Base-by-base conservation (phyloP, 2,797 vertebrate species). In the Xyrichtys novacula region DNA sequence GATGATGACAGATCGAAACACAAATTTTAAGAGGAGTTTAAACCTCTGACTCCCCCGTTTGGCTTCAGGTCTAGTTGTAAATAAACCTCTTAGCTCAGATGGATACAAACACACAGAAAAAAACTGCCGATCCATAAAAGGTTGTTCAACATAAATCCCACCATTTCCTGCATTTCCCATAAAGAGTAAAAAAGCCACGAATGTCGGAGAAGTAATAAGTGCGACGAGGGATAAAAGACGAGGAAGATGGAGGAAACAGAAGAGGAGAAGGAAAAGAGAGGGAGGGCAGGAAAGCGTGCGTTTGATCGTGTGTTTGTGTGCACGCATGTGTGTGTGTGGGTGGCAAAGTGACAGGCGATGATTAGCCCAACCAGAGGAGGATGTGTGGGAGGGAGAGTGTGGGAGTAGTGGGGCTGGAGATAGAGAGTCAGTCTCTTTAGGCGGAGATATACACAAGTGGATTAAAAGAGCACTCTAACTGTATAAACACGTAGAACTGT, bases 351-450 rank as follows among this genome's bases (percentile, higher is more conserved):
- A 94, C 91, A 93, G 87, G 88, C 85, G 84, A 92, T 92, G 91
- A 93, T 93, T 93, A 93, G 92, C 81, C 86, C 86, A 88, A 93
- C 86, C 91, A 90, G 91, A 92, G 89, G 86, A 90, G 87, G 80
- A 85, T 84, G 81, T 81, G 92, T 92, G 91, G 91, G 92, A 83
- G 88, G 78, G 76, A 85, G 69, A 58, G 85, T 80, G 91, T 88
- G 84, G 89, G 90, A 85, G 88, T 90, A 86, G 72, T 54, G 84
- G 87, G 84, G 80, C 70, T 75, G 78, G 77, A 10, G 38, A 75
- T 78, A 36, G 66, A 61, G 61, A 62, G 69, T 26, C 63, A 34
- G 72, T 67, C 72, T 88, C 80, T 88, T 82, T 65, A 81, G 74
- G 68, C 56, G 28, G 74, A 80, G 74, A 89, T 65, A 87, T 71